Conservation (phyloP, 2,797 vertebrate genomes). For the Mallotus villosus region DNA sequence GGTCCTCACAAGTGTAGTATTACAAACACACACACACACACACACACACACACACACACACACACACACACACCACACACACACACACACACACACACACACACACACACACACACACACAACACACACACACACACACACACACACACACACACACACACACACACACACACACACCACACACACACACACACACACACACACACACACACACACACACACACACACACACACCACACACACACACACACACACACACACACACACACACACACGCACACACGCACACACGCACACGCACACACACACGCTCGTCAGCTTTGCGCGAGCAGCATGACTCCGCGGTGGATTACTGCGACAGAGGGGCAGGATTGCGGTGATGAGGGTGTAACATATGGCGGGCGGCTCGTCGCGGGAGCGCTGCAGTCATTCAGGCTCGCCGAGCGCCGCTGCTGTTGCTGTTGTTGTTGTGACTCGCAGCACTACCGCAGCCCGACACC, state of each 20-base stretch:
- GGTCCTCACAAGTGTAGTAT: no score
- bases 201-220: background rate
- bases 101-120: background rate
- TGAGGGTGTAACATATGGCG: conserved; percentile 52
- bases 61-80: background rate
- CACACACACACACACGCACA: background rate
- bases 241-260: background rate
- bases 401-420: conserved; percentile 34
- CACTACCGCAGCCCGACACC: background rate
- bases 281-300: no score
- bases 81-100: background rate
- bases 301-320: background rate
- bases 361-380: conserved; percentile 34
- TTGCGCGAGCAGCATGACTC: conserved; percentile 18
- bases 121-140: background rate
- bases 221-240: background rate
- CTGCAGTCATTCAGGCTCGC: conserved; percentile 31
- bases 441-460: background rate
- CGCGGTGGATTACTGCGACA: conserved; percentile 36
- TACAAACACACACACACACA: background rate
- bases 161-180: background rate
- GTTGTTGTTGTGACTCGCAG: background rate
- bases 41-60: background rate
- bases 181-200: background rate
- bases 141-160: background rate